These are phyloP conservation scores for Actinia tenebrosa DNA, from an alignment of 64 coral and sea anemone genomes.

Conservation along the genomic window DNA sequence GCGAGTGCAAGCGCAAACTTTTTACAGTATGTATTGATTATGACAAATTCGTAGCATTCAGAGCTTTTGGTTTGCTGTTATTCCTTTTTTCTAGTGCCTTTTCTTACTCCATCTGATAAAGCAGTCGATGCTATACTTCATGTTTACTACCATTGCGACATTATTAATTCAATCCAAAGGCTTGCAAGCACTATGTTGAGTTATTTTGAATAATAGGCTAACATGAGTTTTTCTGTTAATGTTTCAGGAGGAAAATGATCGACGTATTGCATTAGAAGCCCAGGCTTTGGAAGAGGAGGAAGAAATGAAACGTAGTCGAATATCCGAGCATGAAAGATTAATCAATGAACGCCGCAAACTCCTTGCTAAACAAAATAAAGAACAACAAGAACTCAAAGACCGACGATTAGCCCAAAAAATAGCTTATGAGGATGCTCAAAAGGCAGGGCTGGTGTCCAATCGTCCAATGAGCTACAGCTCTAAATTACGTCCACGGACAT, in stretches of 20 bases:
- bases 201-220: neutral
- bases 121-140: too few relatives aligned
- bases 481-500: conserved; percentile 28
- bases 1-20: conserved; percentile 10
- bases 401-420: conserved; percentile 39
- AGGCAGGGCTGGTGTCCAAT: conserved; percentile 21
- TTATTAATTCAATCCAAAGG: too few relatives aligned
- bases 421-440: conserved; percentile 33
- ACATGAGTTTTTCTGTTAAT: neutral
- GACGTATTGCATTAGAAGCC: conserved; percentile 16
- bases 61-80: too few relatives aligned
- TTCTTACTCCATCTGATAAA: too few relatives aligned
- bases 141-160: too few relatives aligned
- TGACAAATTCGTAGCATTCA: neutral
- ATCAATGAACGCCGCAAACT: conserved; percentile 42
- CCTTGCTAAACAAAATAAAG: conserved; percentile 34
- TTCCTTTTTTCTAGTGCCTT: too few relatives aligned
- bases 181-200: too few relatives aligned
- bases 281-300: conserved; percentile 31
- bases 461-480: conserved; percentile 25
- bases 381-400: conserved; percentile 52
- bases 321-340: conserved; percentile 29
- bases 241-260: conserved; percentile 29
- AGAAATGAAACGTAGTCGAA: conserved; percentile 30
- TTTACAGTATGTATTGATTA: conserved; percentile 4